Percentiles rank a stretch among this genome's conserved stretches.
Conservation (phyloP, 1,140 invertebrate species). For the Calephelis virginiensis region DNA sequence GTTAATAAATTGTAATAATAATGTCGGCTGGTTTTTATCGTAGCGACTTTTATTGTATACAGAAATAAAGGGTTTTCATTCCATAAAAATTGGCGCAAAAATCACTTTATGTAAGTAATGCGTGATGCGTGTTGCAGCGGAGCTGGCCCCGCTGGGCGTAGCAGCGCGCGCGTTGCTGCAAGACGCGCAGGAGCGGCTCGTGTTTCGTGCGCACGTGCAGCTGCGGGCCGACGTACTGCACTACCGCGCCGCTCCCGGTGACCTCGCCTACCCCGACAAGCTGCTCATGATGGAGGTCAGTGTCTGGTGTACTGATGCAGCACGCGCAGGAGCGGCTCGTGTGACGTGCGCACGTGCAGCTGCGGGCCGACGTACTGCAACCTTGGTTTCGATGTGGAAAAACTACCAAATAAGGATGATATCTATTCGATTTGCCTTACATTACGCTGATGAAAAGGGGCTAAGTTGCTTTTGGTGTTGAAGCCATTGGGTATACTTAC, state of each 20-base stretch:
- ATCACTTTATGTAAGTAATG: too few species aligned
- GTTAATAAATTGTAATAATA: too few species aligned
- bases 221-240: conserved; percentile 93
- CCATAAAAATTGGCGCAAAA: too few species aligned
- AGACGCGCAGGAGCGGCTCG: conserved; percentile 97
- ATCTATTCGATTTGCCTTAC: too few species aligned
- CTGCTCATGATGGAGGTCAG: conserved; percentile 95
- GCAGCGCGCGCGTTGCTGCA: conserved; percentile 93
- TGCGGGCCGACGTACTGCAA: conserved; percentile 94
- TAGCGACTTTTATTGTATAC: too few species aligned
- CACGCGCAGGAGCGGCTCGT: conserved; percentile 98
- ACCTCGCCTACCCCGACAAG: conserved; percentile 98
- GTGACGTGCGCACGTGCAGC: conserved; percentile 96
- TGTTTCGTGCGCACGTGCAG: conserved; percentile 97
- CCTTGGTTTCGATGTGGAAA: too few species aligned
- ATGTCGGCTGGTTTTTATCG: too few species aligned
- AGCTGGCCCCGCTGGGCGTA: conserved; percentile 88
- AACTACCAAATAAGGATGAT: too few species aligned
- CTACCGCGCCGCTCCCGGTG: conserved; percentile 94
- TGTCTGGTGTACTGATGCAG: conserved; percentile 82
- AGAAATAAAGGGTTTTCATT: too few species aligned
- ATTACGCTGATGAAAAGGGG: too few species aligned
- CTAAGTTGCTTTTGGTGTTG: too few species aligned
- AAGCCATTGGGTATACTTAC: too few species aligned
- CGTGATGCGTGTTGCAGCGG: conserved; percentile 28